Evolutionary conservation across 30 jellyfish, hydroid and myxozoan genomes (phyloP), one percentile per base, ranked within the genome.

Genomic region (Hydra vulgaris): DNA sequence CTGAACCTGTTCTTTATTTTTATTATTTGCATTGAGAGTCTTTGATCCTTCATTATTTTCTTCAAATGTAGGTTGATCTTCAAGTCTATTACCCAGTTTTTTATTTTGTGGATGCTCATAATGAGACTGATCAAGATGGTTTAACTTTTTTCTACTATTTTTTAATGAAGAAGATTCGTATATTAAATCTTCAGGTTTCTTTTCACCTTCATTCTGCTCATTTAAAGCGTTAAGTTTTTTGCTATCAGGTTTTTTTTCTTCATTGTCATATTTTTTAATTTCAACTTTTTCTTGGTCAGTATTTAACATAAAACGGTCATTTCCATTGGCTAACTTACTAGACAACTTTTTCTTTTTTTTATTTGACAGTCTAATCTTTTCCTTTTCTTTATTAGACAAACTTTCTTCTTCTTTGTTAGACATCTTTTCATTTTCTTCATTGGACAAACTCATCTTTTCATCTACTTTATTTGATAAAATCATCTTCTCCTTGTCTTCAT

Each of bases 181-280:
- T 23, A n/a, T 15, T 23, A 68, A 68, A 68, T 68, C 75, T 68
- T 23, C 75, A n/a, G 75, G 26, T 68, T 20, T 73, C 73, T 73
- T 73, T 8, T 73, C 81, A 73, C 61, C 73, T 19, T 73, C 81
- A 20, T 73, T 73, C 66, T 73, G 54, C 54, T 73, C 81, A 19
- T 18, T 26, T 73, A 21, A 74, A 5, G 40, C 81, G 20, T 73
- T 17, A 19, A n/a, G 81, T 25, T 23, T 73, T n/a, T 73, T 73
- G 8, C 15, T 16, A 3, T 7, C 8, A 3, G 27, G 25, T 68
- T 68, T 23, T 68, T 15, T 16, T 20, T n/a, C 75, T 68, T 68
- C 27, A 68, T 68, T 23, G 27, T 5, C 15, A 68, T 3, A 15
- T n/a, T 20, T 23, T n/a, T 68, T 15, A 68, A 3, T 23, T 68